These are phyloP conservation scores for Lysiphlebus fabarum DNA, from an alignment of 1,140 invertebrate species.

Conservation along the genomic window DNA sequence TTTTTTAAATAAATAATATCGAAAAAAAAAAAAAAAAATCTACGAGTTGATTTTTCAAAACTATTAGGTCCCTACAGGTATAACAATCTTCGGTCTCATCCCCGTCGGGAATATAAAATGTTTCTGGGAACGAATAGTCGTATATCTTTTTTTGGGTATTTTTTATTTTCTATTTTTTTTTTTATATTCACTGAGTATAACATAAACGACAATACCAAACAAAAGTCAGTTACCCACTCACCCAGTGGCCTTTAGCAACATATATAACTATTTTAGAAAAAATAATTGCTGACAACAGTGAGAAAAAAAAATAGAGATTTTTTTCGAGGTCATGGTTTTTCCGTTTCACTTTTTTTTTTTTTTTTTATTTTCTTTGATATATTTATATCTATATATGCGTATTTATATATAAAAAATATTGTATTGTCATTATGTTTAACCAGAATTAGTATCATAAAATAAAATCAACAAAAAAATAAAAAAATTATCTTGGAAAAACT, in stretches of 20 bases:
- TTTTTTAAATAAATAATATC: too few relatives aligned
- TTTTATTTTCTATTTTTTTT: background rate
- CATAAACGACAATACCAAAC: conserved; percentile 23
- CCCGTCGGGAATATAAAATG: conserved; percentile 49
- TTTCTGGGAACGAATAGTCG: conserved; percentile 51
- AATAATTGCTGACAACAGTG: conserved; percentile 9
- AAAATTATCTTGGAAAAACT: background rate
- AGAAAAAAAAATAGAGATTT: background rate
- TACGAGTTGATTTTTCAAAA: too few relatives aligned
- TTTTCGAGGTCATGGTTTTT: conserved; percentile 8
- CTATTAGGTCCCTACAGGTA: conserved; percentile 13
- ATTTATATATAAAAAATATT: too few relatives aligned
- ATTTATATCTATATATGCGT: too few relatives aligned
- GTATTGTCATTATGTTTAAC: too few relatives aligned
- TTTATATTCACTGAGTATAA: too few relatives aligned
- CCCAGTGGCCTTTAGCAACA: conserved; percentile 34
- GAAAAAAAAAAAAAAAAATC: too few relatives aligned
- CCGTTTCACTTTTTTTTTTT: background rate
- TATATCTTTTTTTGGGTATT: conserved; percentile 45
- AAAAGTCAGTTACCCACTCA: conserved; percentile 50
- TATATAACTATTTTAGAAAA: conserved; percentile 13
- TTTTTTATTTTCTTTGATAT: too few relatives aligned
- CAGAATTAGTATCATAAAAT: too few relatives aligned
- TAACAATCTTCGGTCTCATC: conserved; percentile 31
- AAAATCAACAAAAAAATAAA: background rate